These are phyloP conservation scores for Sciurus niger DNA, from an alignment of 2,113 vertebrate species.

Conservation along the genomic window DNA sequence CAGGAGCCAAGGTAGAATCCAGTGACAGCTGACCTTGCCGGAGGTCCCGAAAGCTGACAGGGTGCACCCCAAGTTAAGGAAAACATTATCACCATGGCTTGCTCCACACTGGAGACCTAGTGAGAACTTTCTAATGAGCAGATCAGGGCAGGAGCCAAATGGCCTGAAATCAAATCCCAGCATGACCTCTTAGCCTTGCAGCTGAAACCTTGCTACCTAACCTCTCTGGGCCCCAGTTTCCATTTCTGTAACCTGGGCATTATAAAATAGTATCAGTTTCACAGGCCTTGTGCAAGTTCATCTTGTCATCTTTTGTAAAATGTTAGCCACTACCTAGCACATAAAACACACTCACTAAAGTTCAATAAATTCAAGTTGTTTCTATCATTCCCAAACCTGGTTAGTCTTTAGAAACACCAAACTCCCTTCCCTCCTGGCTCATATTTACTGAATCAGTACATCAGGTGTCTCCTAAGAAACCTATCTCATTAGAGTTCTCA, in stretches of 20 bases:
- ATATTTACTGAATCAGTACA: neutral
- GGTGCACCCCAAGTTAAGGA: neutral
- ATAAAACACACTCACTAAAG: neutral
- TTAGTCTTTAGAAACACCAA: neutral
- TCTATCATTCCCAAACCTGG: neutral
- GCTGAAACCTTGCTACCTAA: neutral
- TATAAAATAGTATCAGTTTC: neutral
- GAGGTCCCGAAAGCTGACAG: neutral
- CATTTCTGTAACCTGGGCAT: neutral
- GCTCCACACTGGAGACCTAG: neutral
- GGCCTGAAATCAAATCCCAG: neutral
- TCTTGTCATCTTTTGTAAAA: neutral
- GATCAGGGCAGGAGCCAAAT: neutral
- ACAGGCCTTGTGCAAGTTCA: neutral
- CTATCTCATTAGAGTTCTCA: neutral
- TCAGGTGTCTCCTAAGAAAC: neutral
- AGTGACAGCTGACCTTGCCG: neutral
- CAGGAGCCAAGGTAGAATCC: neutral
- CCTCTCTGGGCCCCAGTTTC: neutral
- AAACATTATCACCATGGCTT: neutral
- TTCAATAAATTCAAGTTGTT: neutral
- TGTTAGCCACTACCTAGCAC: neutral
- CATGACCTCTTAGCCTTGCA: neutral
- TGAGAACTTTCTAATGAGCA: neutral
- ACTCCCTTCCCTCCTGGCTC: neutral